Evolutionary conservation across 2,113 vertebrate genomes (phyloP).

Genomic region (Apus apus): DNA sequence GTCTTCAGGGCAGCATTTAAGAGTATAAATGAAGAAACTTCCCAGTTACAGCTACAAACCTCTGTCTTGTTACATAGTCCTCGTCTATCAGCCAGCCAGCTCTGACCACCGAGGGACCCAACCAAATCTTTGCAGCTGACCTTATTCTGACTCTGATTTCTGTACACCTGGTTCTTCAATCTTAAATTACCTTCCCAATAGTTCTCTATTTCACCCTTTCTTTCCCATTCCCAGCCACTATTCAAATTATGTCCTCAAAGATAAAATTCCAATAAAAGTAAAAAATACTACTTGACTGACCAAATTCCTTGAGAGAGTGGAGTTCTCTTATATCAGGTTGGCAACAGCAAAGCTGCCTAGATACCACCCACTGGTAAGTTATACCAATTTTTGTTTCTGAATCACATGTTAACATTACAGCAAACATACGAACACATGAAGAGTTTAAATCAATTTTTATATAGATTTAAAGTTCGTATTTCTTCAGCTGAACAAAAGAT

Average conservation of each 20-base stretch:
- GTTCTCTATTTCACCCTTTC: background rate
- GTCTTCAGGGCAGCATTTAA: background rate
- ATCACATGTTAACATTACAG: background rate
- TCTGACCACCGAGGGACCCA: fast-evolving
- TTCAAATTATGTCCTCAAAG: background rate
- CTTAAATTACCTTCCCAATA: background rate
- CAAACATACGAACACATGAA: background rate
- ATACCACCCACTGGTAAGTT: fast-evolving
- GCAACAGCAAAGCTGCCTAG: background rate
- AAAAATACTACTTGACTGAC: background rate
- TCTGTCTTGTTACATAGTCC: background rate
- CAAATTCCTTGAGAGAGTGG: background rate
- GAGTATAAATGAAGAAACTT: background rate
- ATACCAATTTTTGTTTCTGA: background rate
- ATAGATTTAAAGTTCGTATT: background rate
- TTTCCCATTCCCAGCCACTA: background rate
- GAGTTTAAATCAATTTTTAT: background rate
- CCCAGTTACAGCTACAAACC: too few species aligned
- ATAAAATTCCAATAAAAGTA: background rate
- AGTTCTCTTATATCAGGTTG: background rate
- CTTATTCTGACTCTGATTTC: background rate
- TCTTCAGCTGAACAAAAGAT: background rate
- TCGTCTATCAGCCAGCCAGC: fast-evolving
- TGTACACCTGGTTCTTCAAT: background rate
- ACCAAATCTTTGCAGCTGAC: background rate